Evolutionary conservation across 1,140 invertebrate genomes (phyloP).

Genomic region (Lordiphosa clarofinis): DNA sequence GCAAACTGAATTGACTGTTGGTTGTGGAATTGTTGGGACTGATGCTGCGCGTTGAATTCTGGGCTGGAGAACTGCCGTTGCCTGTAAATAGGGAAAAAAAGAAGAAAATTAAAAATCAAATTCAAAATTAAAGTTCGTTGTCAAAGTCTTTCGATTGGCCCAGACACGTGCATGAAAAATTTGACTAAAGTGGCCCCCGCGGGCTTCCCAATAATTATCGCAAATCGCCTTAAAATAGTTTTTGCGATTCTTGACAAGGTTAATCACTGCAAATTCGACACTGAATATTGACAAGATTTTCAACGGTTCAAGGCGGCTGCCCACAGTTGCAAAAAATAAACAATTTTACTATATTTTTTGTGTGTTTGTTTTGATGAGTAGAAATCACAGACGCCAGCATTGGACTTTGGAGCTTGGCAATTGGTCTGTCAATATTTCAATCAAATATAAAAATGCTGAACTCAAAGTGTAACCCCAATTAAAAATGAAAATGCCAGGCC

Average conservation of each 20-base stretch:
- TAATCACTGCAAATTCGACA: slow-evolving; percentile 43
- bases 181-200: slow-evolving; percentile 1
- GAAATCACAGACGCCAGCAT: neutral
- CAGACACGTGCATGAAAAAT: slow-evolving; percentile 2
- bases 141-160: slow-evolving; percentile 53
- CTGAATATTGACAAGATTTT: slow-evolving; percentile 51
- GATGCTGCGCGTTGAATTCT: slow-evolving; percentile 80
- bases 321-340: slow-evolving; percentile 29
- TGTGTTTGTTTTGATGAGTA: slow-evolving; percentile 30
- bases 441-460: slow-evolving; percentile 25
- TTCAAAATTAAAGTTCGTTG: slow-evolving; percentile 35
- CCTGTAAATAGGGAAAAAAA: slow-evolving; percentile 49
- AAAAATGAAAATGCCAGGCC: slow-evolving; percentile 28
- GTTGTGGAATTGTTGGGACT: slow-evolving; percentile 79
- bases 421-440: slow-evolving; percentile 8
- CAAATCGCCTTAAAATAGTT: slow-evolving; percentile 38
- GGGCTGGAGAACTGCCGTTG: slow-evolving; percentile 79
- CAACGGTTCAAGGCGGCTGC: slow-evolving; percentile 41
- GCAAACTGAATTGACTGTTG: slow-evolving; percentile 78
- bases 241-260: slow-evolving; percentile 49
- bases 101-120: slow-evolving; percentile 9
- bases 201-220: slow-evolving; percentile 36
- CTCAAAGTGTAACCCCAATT: slow-evolving; percentile 69
- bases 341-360: slow-evolving; percentile 28
- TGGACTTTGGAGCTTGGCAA: slow-evolving; percentile 28